These are phyloP conservation scores for Phrynocephalus forsythii DNA, from an alignment of 2,797 vertebrate genomes.

Conservation along the genomic window DNA sequence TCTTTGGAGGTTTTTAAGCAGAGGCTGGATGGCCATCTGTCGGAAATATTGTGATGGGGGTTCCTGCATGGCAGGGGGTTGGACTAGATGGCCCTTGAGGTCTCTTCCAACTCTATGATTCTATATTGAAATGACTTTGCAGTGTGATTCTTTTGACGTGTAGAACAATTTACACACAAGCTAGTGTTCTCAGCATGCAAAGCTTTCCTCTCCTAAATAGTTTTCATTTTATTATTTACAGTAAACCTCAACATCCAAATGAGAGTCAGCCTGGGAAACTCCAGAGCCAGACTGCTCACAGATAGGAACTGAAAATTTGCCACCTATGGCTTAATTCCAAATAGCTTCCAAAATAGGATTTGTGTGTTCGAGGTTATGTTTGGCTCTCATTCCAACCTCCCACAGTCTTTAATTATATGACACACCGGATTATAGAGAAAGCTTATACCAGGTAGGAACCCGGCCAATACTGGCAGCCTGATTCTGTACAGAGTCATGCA, in stretches of 20 bases:
- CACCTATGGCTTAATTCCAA: background rate
- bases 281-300: background rate
- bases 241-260: conserved; percentile 23
- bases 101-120: too few relatives aligned
- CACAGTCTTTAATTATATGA: conserved; percentile 19
- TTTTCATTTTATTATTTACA: background rate
- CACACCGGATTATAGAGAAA: background rate
- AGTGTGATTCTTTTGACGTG: background rate
- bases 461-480: background rate
- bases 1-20: too few relatives aligned
- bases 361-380: background rate
- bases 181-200: background rate
- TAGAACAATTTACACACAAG: background rate
- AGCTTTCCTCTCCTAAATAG: background rate
- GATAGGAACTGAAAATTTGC: conserved; percentile 17
- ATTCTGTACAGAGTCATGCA: background rate
- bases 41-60: too few relatives aligned
- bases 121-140: background rate
- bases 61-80: too few relatives aligned
- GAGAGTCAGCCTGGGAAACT: background rate
- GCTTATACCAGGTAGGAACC: conserved; percentile 6
- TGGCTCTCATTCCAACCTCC: conserved; percentile 20
- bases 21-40: too few relatives aligned
- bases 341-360: conserved; percentile 10
- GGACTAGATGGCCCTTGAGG: too few relatives aligned